These are phyloP conservation scores for Athalia circularis DNA, from an alignment of 2,888 invertebrate species.

Conservation along the genomic window DNA sequence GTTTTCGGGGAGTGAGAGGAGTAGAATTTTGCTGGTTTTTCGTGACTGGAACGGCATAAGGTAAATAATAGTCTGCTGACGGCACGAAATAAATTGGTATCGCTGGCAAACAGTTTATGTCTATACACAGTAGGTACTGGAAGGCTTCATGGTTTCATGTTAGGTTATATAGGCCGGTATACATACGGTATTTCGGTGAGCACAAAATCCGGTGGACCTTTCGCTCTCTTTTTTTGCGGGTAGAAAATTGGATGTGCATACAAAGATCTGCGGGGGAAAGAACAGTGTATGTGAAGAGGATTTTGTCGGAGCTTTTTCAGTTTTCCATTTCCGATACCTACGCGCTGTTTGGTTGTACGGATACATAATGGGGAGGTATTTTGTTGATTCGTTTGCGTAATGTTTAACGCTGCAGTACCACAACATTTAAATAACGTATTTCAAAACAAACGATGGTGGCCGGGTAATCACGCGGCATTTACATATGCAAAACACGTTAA, in stretches of 20 bases:
- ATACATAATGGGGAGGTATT: too few relatives aligned
- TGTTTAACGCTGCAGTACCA: background rate
- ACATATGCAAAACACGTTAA: slow-evolving; percentile 34
- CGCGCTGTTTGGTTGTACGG: too few relatives aligned
- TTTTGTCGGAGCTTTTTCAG: too few relatives aligned
- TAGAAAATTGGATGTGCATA: too few relatives aligned
- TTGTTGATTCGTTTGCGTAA: too few relatives aligned
- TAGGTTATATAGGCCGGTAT: background rate
- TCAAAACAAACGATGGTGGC: background rate
- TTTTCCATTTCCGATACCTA: too few relatives aligned
- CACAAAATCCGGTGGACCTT: too few relatives aligned
- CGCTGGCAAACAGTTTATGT: background rate
- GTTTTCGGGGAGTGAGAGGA: background rate
- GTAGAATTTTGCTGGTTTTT: slow-evolving; percentile 5
- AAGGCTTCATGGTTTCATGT: background rate
- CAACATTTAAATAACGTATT: slow-evolving; percentile 16
- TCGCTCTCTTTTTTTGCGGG: too few relatives aligned
- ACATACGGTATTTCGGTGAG: background rate
- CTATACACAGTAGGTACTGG: background rate
- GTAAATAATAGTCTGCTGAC: background rate
- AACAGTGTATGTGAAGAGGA: too few relatives aligned
- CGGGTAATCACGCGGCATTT: slow-evolving; percentile 24
- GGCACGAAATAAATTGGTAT: background rate
- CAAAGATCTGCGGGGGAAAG: too few relatives aligned
- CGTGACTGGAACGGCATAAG: slow-evolving; percentile 10